Base-by-base conservation (phyloP, 2,113 vertebrate species). In the Proterorhinus semilunaris region DNA sequence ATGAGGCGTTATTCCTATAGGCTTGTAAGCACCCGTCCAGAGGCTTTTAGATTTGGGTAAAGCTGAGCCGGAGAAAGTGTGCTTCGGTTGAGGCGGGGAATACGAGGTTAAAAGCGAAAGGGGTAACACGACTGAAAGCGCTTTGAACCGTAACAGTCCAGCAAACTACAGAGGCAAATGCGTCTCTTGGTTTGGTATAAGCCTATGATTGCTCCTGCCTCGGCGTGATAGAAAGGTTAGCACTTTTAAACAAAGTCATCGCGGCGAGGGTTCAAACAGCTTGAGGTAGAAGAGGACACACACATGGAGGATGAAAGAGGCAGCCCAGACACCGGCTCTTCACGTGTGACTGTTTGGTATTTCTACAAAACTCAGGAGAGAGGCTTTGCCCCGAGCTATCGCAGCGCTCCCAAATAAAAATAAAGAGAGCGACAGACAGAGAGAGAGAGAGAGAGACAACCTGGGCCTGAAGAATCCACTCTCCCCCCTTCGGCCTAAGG, bases 321-420 rank as follows among this genome's bases (percentile, higher is more conserved):
- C 80, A 76, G 43, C 54, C 87, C 81, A 86, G 89, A 85, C 81
- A 75, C 78, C 78, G 75, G 53, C 53, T 10, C 53, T 55, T 86
- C 83, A 86, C 87, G 91, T 87, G 85, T 88, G 89, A 90, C 80
- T 36, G 78, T 91, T 90, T 91, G 90, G 87, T 91, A 88, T 91
- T 91, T 92, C 61, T 86, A 75, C 75, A 90, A 91, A 92, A 84
- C 90, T 92, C 90, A 54, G 85, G 90, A 92, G 89, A 83, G 83
- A 71, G 42, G 71, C 50, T 86, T 21, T 78, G 89, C 90, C 91
- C 78, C 76, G 55, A 92, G 91, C 90, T 83, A 90, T 88, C 46
- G 46, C 75, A 63, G 79, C 51, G 71, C 82, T 88, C 64, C 57
- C 63, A 86, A 87, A 91, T 85, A 84, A 90, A 91, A 83, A 36